Evolutionary conservation across 2,797 vertebrate genomes (phyloP).

Genomic region (Hemibagrus guttatus): DNA sequence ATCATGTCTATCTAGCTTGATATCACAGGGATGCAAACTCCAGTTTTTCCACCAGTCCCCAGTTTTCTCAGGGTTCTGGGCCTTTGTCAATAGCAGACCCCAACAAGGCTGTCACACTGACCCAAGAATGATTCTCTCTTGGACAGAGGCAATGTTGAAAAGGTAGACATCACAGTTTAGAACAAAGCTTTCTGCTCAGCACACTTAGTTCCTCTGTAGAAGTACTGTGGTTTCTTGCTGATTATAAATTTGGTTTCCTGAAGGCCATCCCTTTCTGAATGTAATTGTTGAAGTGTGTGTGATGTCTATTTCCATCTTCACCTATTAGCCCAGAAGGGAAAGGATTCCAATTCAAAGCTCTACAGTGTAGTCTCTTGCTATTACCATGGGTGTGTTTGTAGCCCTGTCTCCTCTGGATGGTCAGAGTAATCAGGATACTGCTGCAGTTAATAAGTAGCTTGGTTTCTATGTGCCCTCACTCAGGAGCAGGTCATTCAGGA

Average conservation of each 20-base stretch:
- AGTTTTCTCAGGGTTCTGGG: background rate
- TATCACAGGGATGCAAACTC: background rate
- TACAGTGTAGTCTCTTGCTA: background rate
- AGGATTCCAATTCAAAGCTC: background rate
- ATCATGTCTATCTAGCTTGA: background rate
- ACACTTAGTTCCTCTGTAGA: background rate
- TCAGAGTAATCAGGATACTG: background rate
- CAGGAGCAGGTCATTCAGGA: background rate
- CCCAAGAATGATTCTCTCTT: background rate
- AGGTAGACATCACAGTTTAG: background rate
- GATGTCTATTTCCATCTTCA: background rate
- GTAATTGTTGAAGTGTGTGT: background rate
- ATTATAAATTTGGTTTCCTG: background rate
- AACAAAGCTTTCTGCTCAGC: background rate
- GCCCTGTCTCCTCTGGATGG: background rate
- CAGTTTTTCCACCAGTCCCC: background rate
- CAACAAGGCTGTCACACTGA: background rate
- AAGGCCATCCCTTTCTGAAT: background rate
- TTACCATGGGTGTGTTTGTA: background rate
- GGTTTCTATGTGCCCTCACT: background rate
- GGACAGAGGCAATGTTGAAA: background rate
- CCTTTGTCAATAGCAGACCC: background rate
- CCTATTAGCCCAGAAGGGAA: background rate
- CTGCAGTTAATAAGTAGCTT: background rate
- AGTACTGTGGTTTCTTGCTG: background rate